Evolutionary conservation across 1,140 invertebrate species (phyloP).

Genomic region (Plodia interpunctella): DNA sequence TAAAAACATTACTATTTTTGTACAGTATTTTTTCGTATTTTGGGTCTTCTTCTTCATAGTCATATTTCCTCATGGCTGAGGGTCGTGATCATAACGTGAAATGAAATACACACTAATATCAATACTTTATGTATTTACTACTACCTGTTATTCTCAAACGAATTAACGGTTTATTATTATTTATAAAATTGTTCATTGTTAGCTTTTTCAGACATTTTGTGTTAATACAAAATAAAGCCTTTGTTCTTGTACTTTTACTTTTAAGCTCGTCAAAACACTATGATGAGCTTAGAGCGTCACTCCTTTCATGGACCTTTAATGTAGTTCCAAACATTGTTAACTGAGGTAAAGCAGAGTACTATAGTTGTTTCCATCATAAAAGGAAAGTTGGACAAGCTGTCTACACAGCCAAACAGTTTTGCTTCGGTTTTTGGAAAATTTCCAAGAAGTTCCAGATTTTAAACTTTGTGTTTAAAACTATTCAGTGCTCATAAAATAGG

Average conservation of each 20-base stretch:
- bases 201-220: background rate
- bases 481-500: background rate
- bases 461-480: background rate
- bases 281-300: background rate
- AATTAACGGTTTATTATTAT: too few species aligned
- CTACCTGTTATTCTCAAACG: too few species aligned
- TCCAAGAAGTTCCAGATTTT: background rate
- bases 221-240: background rate
- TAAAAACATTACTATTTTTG: background rate
- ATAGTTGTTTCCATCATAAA: conserved; percentile 2
- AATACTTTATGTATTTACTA: too few species aligned
- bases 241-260: background rate
- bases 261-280: background rate
- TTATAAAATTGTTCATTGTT: too few species aligned
- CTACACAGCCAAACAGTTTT: conserved; percentile 11
- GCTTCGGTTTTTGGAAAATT: conserved; percentile 11
- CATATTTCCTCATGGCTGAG: too few species aligned
- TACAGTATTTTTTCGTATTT: too few species aligned
- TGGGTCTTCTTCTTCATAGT: too few species aligned
- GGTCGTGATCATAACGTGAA: too few species aligned
- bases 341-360: background rate
- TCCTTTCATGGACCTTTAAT: background rate
- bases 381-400: conserved; percentile 18
- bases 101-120: too few species aligned
- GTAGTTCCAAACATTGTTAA: background rate